Percentiles rank a stretch among this genome's conserved stretches.
Evolutionary conservation across 2,888 invertebrate species (phyloP).

Genomic region (Drosophila engyochracea): DNA sequence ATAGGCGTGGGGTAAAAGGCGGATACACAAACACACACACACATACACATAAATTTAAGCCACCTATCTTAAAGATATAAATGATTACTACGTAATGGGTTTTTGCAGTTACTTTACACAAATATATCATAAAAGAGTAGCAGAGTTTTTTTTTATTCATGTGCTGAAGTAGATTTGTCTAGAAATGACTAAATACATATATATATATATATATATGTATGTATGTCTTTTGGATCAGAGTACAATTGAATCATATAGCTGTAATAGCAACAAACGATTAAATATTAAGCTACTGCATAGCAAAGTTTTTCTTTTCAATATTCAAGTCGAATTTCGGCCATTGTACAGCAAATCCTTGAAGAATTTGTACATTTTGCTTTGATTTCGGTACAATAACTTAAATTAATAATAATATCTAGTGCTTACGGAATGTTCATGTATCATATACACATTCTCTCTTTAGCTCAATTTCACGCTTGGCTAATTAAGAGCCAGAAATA

Average conservation of each 20-base stretch:
- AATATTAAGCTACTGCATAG: background rate
- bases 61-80: slow-evolving; percentile 43
- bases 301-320: background rate
- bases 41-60: slow-evolving; percentile 23
- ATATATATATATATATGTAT: background rate
- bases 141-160: background rate
- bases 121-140: slow-evolving; percentile 8
- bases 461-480: slow-evolving; percentile 77
- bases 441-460: slow-evolving; percentile 8
- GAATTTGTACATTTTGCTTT: background rate
- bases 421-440: slow-evolving; percentile 16
- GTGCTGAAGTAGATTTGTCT: background rate
- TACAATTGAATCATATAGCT: background rate
- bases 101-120: slow-evolving; percentile 14
- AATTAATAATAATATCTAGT: slow-evolving; percentile 10
- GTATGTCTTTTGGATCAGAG: background rate
- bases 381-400: background rate
- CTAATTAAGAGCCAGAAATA: slow-evolving; percentile 77
- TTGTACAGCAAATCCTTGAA: background rate
- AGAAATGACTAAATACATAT: background rate
- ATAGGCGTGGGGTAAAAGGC: slow-evolving; percentile 30
- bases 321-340: background rate
- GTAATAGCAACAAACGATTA: background rate
- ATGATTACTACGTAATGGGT: slow-evolving; percentile 29
- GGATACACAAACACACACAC: background rate